Percentiles rank a stretch among this genome's conserved stretches.
Evolutionary conservation across 2,888 invertebrate genomes (phyloP).

Genomic region (Plusia festucae): DNA sequence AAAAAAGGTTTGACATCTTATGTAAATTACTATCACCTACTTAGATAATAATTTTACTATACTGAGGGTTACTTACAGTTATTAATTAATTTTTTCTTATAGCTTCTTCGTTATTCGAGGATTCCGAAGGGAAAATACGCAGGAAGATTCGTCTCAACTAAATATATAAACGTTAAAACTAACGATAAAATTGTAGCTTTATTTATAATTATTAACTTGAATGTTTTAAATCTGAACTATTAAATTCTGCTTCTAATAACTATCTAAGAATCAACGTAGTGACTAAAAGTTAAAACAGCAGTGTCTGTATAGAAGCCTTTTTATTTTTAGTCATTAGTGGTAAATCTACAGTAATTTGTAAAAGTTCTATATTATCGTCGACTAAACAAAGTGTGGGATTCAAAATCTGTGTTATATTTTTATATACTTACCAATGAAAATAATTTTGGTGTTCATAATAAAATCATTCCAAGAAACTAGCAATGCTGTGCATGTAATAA

Average conservation of each 20-base stretch:
- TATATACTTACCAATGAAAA: constrained; percentile 55
- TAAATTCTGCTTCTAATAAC: background rate
- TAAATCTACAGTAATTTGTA: constrained; percentile 3
- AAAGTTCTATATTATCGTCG: background rate
- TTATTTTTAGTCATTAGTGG: background rate
- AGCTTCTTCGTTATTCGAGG: constrained; percentile 71
- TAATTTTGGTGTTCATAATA: constrained; percentile 66
- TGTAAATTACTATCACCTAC: too few relatives aligned
- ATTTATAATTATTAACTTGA: constrained; percentile 11
- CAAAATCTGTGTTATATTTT: constrained; percentile 47
- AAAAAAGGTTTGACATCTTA: too few relatives aligned
- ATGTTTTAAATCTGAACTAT: background rate
- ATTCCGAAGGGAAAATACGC: constrained; percentile 63
- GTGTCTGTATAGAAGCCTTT: background rate
- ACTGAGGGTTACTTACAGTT: too few relatives aligned
- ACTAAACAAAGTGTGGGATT: constrained; percentile 17
- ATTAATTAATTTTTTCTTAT: constrained; percentile 59
- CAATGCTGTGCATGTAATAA: constrained; percentile 44
- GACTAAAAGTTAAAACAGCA: background rate
- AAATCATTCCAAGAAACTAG: constrained; percentile 76
- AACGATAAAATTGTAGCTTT: constrained; percentile 30
- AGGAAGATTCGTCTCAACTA: constrained; percentile 46
- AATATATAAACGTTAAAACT: constrained; percentile 17
- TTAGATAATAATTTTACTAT: too few relatives aligned
- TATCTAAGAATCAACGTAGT: background rate